Conservation (phyloP, 1,140 invertebrate species). For the Rhagoletis pomonella region DNA sequence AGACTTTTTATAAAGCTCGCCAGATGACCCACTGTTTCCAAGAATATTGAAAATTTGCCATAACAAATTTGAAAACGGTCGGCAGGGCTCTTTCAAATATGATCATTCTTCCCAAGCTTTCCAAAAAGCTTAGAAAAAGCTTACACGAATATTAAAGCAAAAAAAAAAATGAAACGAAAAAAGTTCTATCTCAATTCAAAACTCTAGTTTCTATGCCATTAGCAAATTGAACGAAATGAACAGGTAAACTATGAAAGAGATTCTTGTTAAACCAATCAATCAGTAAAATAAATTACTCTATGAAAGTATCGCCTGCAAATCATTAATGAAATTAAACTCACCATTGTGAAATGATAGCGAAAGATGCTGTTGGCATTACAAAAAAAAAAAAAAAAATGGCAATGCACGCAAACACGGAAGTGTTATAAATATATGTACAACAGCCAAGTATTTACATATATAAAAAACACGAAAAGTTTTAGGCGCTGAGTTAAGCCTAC, state of each 20-base stretch:
- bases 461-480: conserved; percentile 16
- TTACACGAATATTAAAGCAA: no score
- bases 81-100: no score
- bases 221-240: conserved; percentile 1
- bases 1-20: no score
- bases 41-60: no score
- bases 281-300: conserved; percentile 17
- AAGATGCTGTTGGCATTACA: background rate
- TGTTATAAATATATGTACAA: background rate
- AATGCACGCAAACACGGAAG: conserved; percentile 14
- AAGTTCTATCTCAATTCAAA: no score
- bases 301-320: background rate
- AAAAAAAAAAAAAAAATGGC: background rate
- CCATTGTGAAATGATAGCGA: conserved; percentile 1
- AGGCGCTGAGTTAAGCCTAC: background rate
- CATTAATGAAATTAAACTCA: conserved; percentile 45
- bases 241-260: background rate
- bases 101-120: no score
- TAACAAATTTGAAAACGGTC: no score
- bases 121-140: no score
- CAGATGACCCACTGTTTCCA: no score
- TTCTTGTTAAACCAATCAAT: conserved; percentile 11
- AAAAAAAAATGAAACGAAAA: no score
- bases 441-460: background rate
- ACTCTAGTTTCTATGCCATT: background rate